Conservation (phyloP, 2,113 vertebrate species). For the Gopherus evgoodei region DNA sequence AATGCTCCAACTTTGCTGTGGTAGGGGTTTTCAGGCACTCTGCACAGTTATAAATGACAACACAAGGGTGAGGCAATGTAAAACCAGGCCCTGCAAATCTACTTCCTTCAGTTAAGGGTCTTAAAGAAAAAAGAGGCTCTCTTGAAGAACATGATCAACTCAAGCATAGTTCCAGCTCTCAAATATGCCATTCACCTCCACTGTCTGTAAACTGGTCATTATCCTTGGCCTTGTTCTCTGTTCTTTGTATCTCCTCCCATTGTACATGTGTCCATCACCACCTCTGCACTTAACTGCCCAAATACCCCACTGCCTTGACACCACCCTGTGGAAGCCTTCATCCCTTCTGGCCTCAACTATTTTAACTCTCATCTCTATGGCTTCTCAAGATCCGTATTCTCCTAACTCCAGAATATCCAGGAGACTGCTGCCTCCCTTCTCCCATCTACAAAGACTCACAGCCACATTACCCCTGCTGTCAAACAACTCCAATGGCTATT, state of each 20-base stretch:
- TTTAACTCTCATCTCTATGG: not conserved
- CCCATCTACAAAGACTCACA: not conserved
- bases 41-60: not conserved
- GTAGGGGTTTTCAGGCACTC: not conserved
- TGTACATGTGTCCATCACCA: not conserved
- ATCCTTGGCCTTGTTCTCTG: not conserved
- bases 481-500: not conserved
- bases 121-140: not conserved
- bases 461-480: not conserved
- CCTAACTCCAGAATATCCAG: not conserved
- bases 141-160: not conserved
- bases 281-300: not conserved
- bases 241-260: not conserved
- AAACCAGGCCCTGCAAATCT: accelerated
- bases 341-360: not conserved
- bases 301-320: not conserved
- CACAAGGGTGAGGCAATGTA: not conserved
- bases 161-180: not conserved
- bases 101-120: not conserved
- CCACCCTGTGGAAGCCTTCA: not conserved
- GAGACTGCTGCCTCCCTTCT: not conserved
- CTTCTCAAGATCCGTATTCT: not conserved
- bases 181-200: not conserved
- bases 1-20: not conserved
- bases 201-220: not conserved